These are phyloP conservation scores for Micoletzkya japonica DNA, from an alignment of 2,888 invertebrate species.

Conservation along the genomic window DNA sequence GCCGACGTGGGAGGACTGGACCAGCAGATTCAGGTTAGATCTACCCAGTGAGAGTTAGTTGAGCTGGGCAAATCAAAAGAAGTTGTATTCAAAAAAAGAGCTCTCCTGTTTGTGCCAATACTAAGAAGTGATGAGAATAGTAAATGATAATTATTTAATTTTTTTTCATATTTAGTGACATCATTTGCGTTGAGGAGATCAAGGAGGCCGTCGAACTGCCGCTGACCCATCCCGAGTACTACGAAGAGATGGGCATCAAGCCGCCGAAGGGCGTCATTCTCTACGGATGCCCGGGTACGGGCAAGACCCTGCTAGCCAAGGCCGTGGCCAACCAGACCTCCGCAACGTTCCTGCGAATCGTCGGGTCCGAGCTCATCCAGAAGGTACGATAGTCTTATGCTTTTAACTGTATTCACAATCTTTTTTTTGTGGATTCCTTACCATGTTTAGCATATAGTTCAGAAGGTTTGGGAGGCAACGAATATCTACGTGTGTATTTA, in stretches of 20 bases:
- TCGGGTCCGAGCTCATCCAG: conserved; percentile 92
- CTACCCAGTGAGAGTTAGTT: neutral
- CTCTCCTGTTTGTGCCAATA: neutral
- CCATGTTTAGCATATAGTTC: conserved; percentile 20
- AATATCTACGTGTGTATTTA: no score
- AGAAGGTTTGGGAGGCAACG: neutral
- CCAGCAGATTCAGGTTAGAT: conserved; percentile 82
- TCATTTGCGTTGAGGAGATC: conserved; percentile 72
- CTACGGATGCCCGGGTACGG: conserved; percentile 96
- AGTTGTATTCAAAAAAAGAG: neutral
- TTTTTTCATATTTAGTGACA: neutral
- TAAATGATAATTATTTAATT: neutral
- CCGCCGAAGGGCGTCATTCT: conserved; percentile 96
- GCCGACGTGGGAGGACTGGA: conserved; percentile 72
- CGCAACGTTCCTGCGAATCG: conserved; percentile 95
- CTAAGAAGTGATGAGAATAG: neutral
- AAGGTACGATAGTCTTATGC: conserved; percentile 12
- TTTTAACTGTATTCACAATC: no score
- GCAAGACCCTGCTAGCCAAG: conserved; percentile 94
- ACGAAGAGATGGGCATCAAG: conserved; percentile 99
- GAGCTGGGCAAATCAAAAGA: neutral
- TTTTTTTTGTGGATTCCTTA: no score
- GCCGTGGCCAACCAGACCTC: conserved; percentile 99
- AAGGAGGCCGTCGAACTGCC: conserved; percentile 98
- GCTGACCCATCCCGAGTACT: conserved; percentile 97